Evolutionary conservation across 1,140 invertebrate genomes (phyloP), one percentile per base, ranked within the genome.

Genomic region (Archivesica marissinica): DNA sequence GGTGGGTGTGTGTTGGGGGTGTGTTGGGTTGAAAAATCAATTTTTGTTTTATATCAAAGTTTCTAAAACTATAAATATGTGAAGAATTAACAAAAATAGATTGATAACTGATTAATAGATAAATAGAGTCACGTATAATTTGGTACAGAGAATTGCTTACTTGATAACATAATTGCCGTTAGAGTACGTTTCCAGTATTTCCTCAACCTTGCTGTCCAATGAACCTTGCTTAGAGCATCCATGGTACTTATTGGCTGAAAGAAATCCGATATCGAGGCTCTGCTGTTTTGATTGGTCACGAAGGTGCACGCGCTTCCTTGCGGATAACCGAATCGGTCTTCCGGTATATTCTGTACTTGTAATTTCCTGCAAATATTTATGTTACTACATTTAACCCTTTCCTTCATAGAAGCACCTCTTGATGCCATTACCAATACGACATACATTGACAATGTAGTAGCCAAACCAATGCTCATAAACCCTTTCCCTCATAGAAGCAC

Each of bases 281-380:
- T 91, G 91, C 61, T 93, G 93, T 86, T 91, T 92, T 47, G 87
- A 85, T 76, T 89, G 85, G 56, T 91, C 89, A 17, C 84, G 76
- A 0, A 92, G 87, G 52, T 91, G 91, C 4, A 91, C 80, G 6
- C 91, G 87, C 68, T 88, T 79, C 47, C 93, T 85, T 11, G 93
- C 92, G 30, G 92, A 93, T 79, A 93, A 78, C 3, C 90, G 81
- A 35, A 93, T 89, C 0, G 90, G 89, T 11, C 87, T 87, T 30
- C 89, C 90, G 54, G 89, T 88, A 61, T 91, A 87, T 78, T 92
- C 91, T 23, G 88, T 84, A 25, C 85, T 86, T 1, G 85, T 88
- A 30, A 91, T 88, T 44, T 91, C 88, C 50, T 95, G 95, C 88
- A 96, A 96, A 44, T 17, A 44, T 9, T 44, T 44, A n/a, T n/a